phyloP scores from a whole-genome alignment of 2,888 invertebrate genomes.

The Ganaspis brasiliensis region DNA sequence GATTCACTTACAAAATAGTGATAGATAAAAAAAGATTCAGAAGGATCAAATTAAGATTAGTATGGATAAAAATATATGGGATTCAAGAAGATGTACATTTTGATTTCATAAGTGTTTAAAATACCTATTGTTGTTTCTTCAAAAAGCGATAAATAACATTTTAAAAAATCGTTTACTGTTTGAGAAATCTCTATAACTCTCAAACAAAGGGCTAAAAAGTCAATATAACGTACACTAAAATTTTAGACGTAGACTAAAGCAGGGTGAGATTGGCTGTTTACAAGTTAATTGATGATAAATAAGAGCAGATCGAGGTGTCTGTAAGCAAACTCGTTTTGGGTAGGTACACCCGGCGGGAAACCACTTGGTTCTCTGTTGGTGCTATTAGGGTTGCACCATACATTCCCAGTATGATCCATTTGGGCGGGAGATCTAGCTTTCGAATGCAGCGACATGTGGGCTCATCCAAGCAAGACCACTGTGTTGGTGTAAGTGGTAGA shows the following conservation, averaged over 20 bases:
- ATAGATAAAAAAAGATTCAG: no score
- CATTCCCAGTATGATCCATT: conserved; percentile 73
- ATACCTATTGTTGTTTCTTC: no score
- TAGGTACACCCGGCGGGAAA: conserved; percentile 71
- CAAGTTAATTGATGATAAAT: conserved; percentile 76
- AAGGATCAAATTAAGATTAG: no score
- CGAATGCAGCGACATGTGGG: conserved; percentile 77
- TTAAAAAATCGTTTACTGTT: no score
- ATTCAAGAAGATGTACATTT: no score
- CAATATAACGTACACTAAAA: not conserved
- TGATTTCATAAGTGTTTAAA: no score
- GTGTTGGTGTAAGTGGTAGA: conserved; percentile 69
- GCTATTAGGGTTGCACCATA: conserved; percentile 73
- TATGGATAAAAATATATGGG: no score
- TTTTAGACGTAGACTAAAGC: not conserved
- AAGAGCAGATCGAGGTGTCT: conserved; percentile 67
- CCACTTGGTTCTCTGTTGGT: conserved; percentile 72
- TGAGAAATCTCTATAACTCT: no score
- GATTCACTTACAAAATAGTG: no score
- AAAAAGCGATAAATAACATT: no score
- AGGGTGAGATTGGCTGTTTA: conserved; percentile 59
- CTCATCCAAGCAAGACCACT: conserved; percentile 78
- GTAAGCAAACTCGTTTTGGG: conserved; percentile 67
- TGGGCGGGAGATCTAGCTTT: conserved; percentile 71
- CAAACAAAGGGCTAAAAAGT: no score